Evolutionary conservation across 2,113 vertebrate genomes (phyloP), one percentile per base, ranked within the genome.

Genomic region (Phylloscopus whistleri): DNA sequence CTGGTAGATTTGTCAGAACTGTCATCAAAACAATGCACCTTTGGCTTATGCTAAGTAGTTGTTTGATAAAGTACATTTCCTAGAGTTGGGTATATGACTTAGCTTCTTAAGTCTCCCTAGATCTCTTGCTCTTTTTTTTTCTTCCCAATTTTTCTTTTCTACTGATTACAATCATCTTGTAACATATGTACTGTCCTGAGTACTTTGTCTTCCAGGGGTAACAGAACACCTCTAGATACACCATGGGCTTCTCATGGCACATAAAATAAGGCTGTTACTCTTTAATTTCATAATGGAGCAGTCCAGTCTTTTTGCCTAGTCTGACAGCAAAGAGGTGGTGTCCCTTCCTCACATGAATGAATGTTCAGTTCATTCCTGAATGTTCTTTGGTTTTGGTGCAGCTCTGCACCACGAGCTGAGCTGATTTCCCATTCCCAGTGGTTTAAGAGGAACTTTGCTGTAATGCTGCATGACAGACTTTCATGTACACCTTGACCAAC

Each of bases 121-220:
- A 55, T n/a, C 2, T n/a, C 3, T 13, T 1, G 2, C 7, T 21
- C 4, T 17, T 2, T 37, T 13, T 20, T 64, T 17, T 24, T 13
- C 15, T 37, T 51, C 7, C 20, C 30, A 35, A 31, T 48, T 76
- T 62, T 76, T 76, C 19, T 67, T 63, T 59, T 11, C 24, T 49
- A 18, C 21, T n/a, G 28, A 64, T 7, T 66, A 62, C 6, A n/a
- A 30, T 90, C 2, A 80, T 37, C 22, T 68, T 60, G 27, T 56
- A 78, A 72, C 26, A 16, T 6, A 33, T 0, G 7, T 20, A 56
- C 21, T 59, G 20, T 9, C 14, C 48, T 8, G 11, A 84, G 64
- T 20, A 60, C 26, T 44, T 76, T 55, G 20, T 43, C 51, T 72
- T 87, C 30, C 21, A 78, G 33, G 7, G 33, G 13, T 51, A 81